Evolutionary conservation across 2,888 invertebrate genomes (phyloP).

Genomic region (Apamea crenata): DNA sequence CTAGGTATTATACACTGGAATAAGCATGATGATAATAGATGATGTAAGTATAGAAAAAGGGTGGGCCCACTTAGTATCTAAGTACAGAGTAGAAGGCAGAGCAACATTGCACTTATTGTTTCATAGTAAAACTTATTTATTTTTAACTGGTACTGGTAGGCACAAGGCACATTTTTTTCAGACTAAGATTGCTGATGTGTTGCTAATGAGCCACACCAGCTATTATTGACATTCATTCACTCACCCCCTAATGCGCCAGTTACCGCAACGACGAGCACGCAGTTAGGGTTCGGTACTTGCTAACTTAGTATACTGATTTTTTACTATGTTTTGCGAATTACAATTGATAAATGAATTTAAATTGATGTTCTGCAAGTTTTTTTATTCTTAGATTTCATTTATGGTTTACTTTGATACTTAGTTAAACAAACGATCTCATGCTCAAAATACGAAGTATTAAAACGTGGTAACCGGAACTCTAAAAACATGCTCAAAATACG

Average conservation of each 20-base stretch:
- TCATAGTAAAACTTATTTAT: background rate
- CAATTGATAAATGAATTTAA: background rate
- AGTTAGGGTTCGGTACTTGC: background rate
- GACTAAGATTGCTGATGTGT: background rate
- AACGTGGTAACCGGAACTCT: background rate
- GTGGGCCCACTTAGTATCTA: background rate
- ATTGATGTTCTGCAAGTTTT: background rate
- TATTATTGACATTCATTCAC: constrained; percentile 2
- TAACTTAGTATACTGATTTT: background rate
- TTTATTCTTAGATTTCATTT: background rate
- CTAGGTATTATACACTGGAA: background rate
- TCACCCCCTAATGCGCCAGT: background rate
- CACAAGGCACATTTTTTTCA: background rate
- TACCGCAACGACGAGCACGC: background rate
- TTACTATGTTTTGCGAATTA: background rate
- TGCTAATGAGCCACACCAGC: background rate
- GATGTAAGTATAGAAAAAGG: background rate
- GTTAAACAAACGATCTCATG: background rate
- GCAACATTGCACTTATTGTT: background rate
- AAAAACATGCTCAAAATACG: constrained; percentile 9
- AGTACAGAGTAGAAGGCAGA: background rate
- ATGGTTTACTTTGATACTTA: background rate
- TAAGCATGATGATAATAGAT: background rate
- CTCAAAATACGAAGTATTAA: background rate
- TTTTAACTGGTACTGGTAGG: background rate